These are phyloP conservation scores for Tethea ocularis DNA, from an alignment of 2,888 invertebrate species.

Conservation along the genomic window DNA sequence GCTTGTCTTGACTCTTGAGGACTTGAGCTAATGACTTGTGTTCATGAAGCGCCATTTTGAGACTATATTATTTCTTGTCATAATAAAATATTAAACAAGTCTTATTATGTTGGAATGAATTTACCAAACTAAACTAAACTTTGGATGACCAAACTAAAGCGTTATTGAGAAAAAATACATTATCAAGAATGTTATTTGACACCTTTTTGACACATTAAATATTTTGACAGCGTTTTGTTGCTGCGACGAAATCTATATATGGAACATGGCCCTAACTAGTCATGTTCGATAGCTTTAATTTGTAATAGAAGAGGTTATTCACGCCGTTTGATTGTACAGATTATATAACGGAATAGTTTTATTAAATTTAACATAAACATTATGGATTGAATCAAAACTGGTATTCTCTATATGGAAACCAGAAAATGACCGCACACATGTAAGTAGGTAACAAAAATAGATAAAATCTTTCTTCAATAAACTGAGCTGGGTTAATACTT, in stretches of 20 bases:
- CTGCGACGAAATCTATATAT: neutral
- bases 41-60: neutral
- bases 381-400: neutral
- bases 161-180: no score
- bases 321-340: neutral
- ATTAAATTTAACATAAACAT: neutral
- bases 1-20: neutral
- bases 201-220: no score
- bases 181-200: no score
- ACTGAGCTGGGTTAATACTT: no score
- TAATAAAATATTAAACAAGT: no score
- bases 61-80: no score
- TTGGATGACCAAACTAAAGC: no score
- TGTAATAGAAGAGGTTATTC: neutral
- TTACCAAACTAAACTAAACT: no score
- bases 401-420: neutral
- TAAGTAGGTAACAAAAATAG: neutral
- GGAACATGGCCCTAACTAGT: neutral
- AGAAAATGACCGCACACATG: neutral
- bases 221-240: neutral
- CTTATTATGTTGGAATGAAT: no score
- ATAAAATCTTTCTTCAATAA: neutral
- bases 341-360: slow-evolving; percentile 1
- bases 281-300: neutral
- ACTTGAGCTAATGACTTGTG: neutral